Percentiles rank a stretch among this genome's conserved stretches.
phyloP scores from a whole-genome alignment of 1,140 invertebrate genomes.

The Potamilus streckersoni region DNA sequence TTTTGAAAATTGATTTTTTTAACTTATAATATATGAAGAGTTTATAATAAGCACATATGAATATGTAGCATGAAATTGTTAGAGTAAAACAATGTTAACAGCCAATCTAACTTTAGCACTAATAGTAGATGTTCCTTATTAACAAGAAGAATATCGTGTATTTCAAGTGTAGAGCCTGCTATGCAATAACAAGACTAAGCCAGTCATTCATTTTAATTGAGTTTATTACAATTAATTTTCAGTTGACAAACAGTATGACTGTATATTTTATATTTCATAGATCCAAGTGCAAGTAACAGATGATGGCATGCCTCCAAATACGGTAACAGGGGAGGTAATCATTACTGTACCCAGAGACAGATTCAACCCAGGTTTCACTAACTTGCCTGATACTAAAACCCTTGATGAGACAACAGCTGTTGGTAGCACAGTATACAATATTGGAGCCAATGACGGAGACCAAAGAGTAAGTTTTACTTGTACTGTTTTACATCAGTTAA shows the following conservation, averaged over 20 bases:
- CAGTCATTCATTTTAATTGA: background rate
- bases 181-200: too few relatives aligned
- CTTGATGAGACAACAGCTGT: constrained; percentile 29
- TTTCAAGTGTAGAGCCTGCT: too few relatives aligned
- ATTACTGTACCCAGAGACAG: constrained; percentile 44
- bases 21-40: too few relatives aligned
- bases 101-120: too few relatives aligned
- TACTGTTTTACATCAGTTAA: background rate
- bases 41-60: too few relatives aligned
- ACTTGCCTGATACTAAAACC: constrained; percentile 35
- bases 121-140: too few relatives aligned
- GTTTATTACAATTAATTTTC: background rate
- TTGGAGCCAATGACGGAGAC: constrained; percentile 38
- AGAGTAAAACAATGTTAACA: too few relatives aligned
- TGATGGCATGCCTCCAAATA: constrained; percentile 43
- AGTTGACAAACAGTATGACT: background rate
- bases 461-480: constrained; percentile 21
- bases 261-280: constrained; percentile 27
- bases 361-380: constrained; percentile 29
- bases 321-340: constrained; percentile 31
- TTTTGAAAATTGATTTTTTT: too few relatives aligned
- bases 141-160: too few relatives aligned
- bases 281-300: constrained; percentile 43
- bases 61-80: too few relatives aligned
- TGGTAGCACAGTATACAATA: constrained; percentile 24